A percentile compares a stretch with the other conserved stretches of the same genome.
phyloP scores from a whole-genome alignment of 2,797 vertebrate genomes.

The Calcarius lapponicus region DNA sequence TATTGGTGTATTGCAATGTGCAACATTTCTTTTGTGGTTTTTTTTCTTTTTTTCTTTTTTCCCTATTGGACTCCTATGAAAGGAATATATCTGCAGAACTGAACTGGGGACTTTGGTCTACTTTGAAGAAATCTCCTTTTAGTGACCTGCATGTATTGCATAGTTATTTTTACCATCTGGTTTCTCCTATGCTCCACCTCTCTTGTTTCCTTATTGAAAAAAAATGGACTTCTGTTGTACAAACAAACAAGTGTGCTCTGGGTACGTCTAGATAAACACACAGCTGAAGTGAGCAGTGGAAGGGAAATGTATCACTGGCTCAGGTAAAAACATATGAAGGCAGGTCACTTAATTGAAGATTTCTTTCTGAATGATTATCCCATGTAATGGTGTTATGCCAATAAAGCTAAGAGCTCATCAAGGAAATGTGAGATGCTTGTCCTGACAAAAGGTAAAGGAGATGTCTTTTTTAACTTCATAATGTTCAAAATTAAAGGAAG shows the following conservation, averaged over 20 bases:
- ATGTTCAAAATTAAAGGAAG: background rate
- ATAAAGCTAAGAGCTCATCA: background rate
- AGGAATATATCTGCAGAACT: background rate
- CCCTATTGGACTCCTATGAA: background rate
- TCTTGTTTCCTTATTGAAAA: constrained; percentile 5
- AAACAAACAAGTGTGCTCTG: constrained; percentile 6
- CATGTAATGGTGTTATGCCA: background rate
- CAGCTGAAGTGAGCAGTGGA: background rate
- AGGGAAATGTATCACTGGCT: background rate
- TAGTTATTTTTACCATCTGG: background rate
- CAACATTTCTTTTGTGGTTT: background rate
- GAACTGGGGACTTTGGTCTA: background rate
- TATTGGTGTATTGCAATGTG: background rate
- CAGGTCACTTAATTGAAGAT: constrained; percentile 12
- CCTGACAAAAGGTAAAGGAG: background rate
- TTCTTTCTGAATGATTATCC: background rate
- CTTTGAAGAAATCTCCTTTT: background rate
- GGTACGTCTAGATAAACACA: constrained; percentile 5
- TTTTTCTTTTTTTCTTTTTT: background rate
- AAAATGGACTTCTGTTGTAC: constrained; percentile 28
- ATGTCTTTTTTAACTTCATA: background rate
- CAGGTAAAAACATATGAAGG: background rate
- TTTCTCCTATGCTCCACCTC: background rate
- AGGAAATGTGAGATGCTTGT: background rate
- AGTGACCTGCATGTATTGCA: background rate